These are phyloP conservation scores for Pecten maximus DNA, from an alignment of 2,888 invertebrate species.

Conservation along the genomic window DNA sequence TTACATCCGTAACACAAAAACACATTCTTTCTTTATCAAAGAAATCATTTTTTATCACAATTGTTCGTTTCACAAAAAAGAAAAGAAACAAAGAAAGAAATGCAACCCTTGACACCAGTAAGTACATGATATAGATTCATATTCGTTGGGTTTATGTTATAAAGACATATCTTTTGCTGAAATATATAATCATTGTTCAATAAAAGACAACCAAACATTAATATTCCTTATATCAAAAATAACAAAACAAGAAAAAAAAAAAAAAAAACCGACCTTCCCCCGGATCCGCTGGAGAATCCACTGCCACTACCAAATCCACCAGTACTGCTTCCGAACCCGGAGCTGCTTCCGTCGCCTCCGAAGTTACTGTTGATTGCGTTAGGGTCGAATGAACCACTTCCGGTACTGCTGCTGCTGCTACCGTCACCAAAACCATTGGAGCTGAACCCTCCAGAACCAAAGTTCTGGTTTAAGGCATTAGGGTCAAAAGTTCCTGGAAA, in stretches of 20 bases:
- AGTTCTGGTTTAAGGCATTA: constrained; percentile 47
- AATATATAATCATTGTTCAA: too few species aligned
- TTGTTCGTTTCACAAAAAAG: too few species aligned
- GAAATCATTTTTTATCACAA: too few species aligned
- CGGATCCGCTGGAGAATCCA: background rate
- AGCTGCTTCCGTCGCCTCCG: constrained; percentile 38
- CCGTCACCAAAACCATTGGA: background rate
- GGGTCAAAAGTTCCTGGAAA: constrained; percentile 46
- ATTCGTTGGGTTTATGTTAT: too few species aligned
- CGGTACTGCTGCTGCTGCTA: background rate
- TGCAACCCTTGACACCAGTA: too few species aligned
- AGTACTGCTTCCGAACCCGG: constrained; percentile 36
- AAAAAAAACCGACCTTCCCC: background rate
- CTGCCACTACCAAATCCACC: constrained; percentile 42
- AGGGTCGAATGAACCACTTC: constrained; percentile 42
- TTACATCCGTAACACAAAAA: too few species aligned
- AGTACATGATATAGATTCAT: too few species aligned
- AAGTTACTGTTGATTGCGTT: constrained; percentile 47
- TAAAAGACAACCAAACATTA: background rate
- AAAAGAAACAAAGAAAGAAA: too few species aligned
- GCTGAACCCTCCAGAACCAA: constrained; percentile 42
- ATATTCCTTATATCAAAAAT: background rate
- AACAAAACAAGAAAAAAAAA: too few species aligned
- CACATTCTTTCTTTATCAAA: too few species aligned
- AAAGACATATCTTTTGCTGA: too few species aligned